These are phyloP conservation scores for Pantherophis alleghaniensis DNA, from an alignment of 2,797 vertebrate species.

Conservation along the genomic window DNA sequence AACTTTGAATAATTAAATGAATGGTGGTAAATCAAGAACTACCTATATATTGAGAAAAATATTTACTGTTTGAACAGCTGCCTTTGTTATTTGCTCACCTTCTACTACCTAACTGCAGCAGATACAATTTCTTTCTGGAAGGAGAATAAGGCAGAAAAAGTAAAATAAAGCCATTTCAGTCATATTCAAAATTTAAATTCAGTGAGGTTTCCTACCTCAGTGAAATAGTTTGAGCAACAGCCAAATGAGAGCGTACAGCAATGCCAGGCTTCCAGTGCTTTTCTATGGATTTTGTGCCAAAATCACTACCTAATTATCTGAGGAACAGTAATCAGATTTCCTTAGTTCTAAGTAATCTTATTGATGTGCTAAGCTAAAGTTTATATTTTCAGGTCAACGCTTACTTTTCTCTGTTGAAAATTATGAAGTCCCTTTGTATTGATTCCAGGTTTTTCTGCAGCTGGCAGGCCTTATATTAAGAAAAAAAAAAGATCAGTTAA, in stretches of 20 bases:
- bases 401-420: conserved; percentile 99
- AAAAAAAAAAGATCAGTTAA: conserved; percentile 6
- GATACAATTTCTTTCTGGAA: background rate
- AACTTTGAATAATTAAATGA: background rate
- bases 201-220: background rate
- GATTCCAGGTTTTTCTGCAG: conserved; percentile 89
- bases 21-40: background rate
- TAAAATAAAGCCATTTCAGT: background rate
- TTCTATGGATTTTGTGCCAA: conserved; percentile 10
- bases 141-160: background rate
- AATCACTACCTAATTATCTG: background rate
- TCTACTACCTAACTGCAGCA: background rate
- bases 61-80: background rate
- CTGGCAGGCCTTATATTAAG: conserved; percentile 78
- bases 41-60: background rate
- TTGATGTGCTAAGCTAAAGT: conserved; percentile 4
- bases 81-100: background rate
- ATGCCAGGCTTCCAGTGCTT: background rate
- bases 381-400: conserved; percentile 40
- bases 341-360: background rate
- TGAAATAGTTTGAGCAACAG: background rate
- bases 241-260: background rate
- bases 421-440: conserved; percentile 91
- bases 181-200: background rate
- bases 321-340: background rate